phyloP scores from a whole-genome alignment of 2,113 vertebrate species.

The Mormoops blainvillei region DNA sequence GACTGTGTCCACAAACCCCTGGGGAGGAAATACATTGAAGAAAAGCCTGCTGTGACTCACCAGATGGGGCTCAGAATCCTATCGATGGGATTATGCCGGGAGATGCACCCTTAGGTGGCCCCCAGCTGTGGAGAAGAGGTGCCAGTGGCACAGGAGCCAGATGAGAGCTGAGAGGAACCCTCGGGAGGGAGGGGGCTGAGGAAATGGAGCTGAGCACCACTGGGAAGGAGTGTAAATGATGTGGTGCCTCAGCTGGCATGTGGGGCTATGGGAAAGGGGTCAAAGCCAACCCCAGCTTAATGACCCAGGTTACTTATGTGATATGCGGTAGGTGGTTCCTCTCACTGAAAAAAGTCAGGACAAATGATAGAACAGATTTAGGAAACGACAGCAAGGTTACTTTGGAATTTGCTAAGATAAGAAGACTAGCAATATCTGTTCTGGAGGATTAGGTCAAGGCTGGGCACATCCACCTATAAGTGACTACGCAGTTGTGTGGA shows the following conservation, averaged over 20 bases:
- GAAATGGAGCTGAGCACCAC: not conserved
- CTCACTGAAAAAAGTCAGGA: not conserved
- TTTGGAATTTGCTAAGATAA: not conserved
- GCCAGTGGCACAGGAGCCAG: fast-evolving
- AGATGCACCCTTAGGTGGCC: too few relatives aligned
- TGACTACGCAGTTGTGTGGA: not conserved
- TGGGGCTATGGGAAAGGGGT: not conserved
- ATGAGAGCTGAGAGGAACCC: not conserved
- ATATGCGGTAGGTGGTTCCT: not conserved
- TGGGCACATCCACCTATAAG: not conserved
- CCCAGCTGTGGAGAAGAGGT: too few relatives aligned
- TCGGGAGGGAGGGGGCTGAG: not conserved
- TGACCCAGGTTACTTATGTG: not conserved
- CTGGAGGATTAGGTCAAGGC: not conserved
- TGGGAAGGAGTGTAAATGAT: not conserved
- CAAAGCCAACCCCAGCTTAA: not conserved
- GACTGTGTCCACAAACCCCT: not conserved
- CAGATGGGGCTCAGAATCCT: not conserved
- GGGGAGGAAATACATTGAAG: not conserved
- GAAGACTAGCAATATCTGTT: not conserved
- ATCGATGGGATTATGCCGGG: fast-evolving
- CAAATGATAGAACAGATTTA: not conserved
- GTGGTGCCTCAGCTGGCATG: not conserved
- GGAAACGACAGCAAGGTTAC: not conserved
- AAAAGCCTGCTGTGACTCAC: not conserved